These are phyloP conservation scores for Spodoptera frugiperda DNA, from an alignment of 1,140 invertebrate genomes.

Conservation along the genomic window DNA sequence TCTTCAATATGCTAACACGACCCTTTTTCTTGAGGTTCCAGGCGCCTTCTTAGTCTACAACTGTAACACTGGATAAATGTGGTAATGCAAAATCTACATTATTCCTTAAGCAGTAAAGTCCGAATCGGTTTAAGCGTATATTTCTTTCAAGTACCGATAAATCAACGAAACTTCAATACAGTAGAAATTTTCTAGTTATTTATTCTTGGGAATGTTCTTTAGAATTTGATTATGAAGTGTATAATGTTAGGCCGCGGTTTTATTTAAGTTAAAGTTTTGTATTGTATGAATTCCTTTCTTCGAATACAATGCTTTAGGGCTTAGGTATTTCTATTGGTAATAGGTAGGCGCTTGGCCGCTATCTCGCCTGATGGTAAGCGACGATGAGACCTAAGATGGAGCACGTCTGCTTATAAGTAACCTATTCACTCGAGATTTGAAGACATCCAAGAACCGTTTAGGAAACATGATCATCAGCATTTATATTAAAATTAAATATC, in stretches of 20 bases:
- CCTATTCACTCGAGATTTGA: no score
- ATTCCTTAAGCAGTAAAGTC: conserved; percentile 13
- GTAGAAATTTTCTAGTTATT: conserved; percentile 34
- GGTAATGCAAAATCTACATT: conserved; percentile 20
- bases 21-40: conserved; percentile 10
- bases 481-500: no score
- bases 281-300: no score
- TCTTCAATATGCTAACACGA: conserved; percentile 12
- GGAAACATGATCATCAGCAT: no score
- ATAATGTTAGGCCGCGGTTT: neutral
- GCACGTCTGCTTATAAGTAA: no score
- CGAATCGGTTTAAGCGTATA: conserved; percentile 5
- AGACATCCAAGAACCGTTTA: no score
- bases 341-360: no score
- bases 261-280: no score
- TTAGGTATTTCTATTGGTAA: no score
- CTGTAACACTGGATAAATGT: conserved; percentile 19
- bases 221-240: conserved; percentile 33
- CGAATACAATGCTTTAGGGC: no score
- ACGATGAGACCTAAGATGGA: no score
- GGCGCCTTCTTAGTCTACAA: conserved; percentile 19
- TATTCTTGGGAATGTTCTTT: conserved; percentile 31
- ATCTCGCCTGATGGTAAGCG: no score
- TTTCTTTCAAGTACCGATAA: conserved; percentile 22
- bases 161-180: conserved; percentile 37